Conservation (phyloP, 2,888 invertebrate species). For the Creontiades dilutus region DNA sequence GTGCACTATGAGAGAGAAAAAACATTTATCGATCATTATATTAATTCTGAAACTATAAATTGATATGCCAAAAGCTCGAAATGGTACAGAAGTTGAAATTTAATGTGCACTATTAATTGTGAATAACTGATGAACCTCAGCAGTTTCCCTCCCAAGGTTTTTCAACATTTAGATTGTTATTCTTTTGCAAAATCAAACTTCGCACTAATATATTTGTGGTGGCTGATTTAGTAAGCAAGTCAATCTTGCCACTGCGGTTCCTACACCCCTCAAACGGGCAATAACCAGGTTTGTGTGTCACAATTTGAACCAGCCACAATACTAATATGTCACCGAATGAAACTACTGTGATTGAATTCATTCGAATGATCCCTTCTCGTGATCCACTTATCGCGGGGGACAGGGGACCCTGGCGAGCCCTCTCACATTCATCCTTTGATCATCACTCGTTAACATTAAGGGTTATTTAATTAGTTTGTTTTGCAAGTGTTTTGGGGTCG, state of each 20-base stretch:
- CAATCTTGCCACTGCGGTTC: neutral
- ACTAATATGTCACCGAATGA: neutral
- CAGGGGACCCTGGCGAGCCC: neutral
- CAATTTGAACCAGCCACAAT: neutral
- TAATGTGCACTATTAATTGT: too few relatives aligned
- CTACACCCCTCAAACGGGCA: too few relatives aligned
- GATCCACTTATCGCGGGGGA: neutral
- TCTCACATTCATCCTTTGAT: neutral
- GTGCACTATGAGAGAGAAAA: too few relatives aligned
- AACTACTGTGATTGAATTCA: neutral
- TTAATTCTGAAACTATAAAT: too few relatives aligned
- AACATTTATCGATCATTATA: too few relatives aligned
- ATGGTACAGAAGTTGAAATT: too few relatives aligned
- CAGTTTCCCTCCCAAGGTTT: too few relatives aligned
- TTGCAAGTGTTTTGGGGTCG: conserved; percentile 59
- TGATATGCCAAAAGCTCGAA: too few relatives aligned
- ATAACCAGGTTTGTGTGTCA: too few relatives aligned
- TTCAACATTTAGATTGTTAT: too few relatives aligned
- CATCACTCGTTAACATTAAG: conserved; percentile 19
- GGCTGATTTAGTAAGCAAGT: neutral
- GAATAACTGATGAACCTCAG: too few relatives aligned
- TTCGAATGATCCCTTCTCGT: neutral
- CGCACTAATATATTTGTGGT: neutral
- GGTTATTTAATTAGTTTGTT: conserved; percentile 68
- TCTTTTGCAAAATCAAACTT: neutral